Base-by-base conservation (phyloP, 2,888 invertebrate species). In the Druceiella hillmani region DNA sequence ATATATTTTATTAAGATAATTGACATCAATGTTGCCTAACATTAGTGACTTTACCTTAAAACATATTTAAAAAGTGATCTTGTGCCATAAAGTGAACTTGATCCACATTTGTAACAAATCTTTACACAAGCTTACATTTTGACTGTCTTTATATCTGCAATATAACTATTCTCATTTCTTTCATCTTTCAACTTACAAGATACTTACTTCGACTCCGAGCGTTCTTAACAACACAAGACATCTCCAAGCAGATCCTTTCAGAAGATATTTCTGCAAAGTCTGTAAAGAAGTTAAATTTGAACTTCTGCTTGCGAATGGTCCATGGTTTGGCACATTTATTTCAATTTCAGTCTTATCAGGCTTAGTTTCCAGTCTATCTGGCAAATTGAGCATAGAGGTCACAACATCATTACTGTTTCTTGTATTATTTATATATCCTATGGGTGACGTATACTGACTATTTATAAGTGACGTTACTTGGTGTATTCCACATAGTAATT, bases 401-500 rank as follows among this genome's bases (percentile, higher is more conserved):
- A 6, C 6, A 9, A 27, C 27, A 10, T 27, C 11, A 5, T 27
- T 10, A 5, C 5, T 27, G 27, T 27, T 5, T 7, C 5, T 10
- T 5, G 11, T 5, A 12, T 27, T 27, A 4, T 27, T 10, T 4
- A 12, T 5, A 11, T 9, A 11, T 5, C 11, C 27, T 7, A 27
- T 34, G 12, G 48, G 39, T 26, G 36, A 29, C 24, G 44, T 46
- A 55, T 56, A 59, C 48, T 59, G 65, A 35, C 62, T 52, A 58
- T 59, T 62, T 50, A 66, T 58, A 38, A 68, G 64, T 9, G 70
- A 70, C 34, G 69, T 69, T 44, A 70, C 66, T 37, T 70, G 69
- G 57, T 80, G 78, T 40, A 81, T 74, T 48, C 79, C 79, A 45
- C 77, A 75, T 34, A 80, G 64, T 40, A 81, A 58, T 60, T 81